A percentile compares a stretch with the other conserved stretches of the same genome.
Evolutionary conservation across 2,113 vertebrate genomes (phyloP).

Genomic region (Albula glossodonta): DNA sequence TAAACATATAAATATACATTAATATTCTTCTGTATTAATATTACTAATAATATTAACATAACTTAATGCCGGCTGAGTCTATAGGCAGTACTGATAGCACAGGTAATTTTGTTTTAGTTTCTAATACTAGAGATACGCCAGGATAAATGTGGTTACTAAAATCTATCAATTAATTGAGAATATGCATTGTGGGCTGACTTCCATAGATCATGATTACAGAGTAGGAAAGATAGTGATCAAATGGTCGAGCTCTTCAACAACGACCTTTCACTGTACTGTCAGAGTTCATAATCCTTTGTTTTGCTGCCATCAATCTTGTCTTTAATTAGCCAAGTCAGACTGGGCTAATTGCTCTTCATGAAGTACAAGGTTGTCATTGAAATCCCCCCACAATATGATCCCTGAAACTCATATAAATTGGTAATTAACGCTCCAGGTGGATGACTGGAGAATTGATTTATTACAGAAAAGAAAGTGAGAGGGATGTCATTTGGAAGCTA

Average conservation of each 20-base stretch:
- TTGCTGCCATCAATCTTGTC: conserved; percentile 50
- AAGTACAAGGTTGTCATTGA: conserved; percentile 57
- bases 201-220: neutral
- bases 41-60: too few relatives aligned
- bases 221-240: neutral
- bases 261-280: conserved; percentile 22
- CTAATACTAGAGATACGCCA: neutral
- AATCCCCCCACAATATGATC: conserved; percentile 43
- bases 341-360: conserved; percentile 64
- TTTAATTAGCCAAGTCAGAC: conserved; percentile 59
- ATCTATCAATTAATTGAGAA: neutral
- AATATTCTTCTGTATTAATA: neutral
- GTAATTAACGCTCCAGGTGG: conserved; percentile 50
- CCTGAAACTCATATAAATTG: conserved; percentile 45
- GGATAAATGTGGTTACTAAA: conserved; percentile 5
- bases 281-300: conserved; percentile 35
- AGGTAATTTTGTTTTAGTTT: neutral
- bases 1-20: too few relatives aligned
- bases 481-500: neutral
- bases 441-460: conserved; percentile 47
- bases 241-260: conserved; percentile 14
- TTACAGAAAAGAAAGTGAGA: conserved; percentile 19
- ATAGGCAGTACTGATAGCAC: neutral
- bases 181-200: neutral
- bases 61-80: too few relatives aligned